Evolutionary conservation across 2,888 invertebrate genomes (phyloP), one percentile per base, ranked within the genome.

Genomic region (Acronicta leporina): DNA sequence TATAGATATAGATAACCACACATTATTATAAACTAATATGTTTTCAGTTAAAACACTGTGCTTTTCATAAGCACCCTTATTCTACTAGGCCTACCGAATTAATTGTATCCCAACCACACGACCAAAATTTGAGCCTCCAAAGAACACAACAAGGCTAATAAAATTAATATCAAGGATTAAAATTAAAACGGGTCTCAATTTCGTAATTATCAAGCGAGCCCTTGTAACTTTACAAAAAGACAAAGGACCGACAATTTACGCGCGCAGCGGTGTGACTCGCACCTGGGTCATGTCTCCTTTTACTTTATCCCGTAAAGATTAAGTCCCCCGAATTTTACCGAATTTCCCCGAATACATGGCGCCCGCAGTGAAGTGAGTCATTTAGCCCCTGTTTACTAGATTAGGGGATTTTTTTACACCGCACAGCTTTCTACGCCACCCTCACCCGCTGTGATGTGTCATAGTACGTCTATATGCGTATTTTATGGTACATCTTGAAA

Each of bases 241-340:
- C 90, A 88, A 88, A 88, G 90, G 88, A 87, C 87, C 78, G 80
- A 68, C 86, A 89, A 91, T 91, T 92, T 91, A 87, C 89, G 87
- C 80, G 77, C 86, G 85, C 80, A 83, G 85, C 83, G 82, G 79
- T 81, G 80, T 81, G 85, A 80, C 83, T 86, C 87, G 83, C 94
- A 93, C 94, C 94, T 94, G 94, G 92, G 93, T 90, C 92, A 87
- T 92, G 94, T 92, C 93, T 91, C 89, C 92, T 92, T 92, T 93
- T 92, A 93, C 93, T 92, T 92, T 93, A 91, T 91, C 89, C 89
- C 89, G 89, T 88, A 89, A 93, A 94, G 94, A 94, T 93, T 94
- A 93, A 93, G 94, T 94, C 88, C 90, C 91, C 89, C 82, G 84
- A 89, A 90, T 88, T 87, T 87, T 81, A 83, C 81, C 87, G 84